Evolutionary conservation across 2,113 vertebrate genomes (phyloP), one percentile per base, ranked within the genome.

Genomic region (Semnornis frantzii): DNA sequence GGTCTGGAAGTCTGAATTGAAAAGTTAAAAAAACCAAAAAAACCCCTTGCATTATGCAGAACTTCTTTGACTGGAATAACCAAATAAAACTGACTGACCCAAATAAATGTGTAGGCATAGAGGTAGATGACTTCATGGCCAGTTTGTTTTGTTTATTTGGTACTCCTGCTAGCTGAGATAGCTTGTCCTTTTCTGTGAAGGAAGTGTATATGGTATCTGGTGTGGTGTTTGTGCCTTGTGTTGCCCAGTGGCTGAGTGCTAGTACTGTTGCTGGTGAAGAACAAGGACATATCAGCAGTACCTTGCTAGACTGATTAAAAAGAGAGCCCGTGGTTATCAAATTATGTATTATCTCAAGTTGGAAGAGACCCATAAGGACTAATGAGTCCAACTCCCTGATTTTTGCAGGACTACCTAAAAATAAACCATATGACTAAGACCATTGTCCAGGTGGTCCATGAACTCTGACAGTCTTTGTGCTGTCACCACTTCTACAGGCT

Each of bases 401-500:
- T 15, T 24, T 79, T 4, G 2, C 48, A 76, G 75, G 28, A 57
- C 33, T 60, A 14, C 39, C 25, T 58, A 64, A 78, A 76, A n/a
- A 12, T 50, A 37, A 89, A 50, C 5, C 8, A 6, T 62, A 18
- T 20, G 16, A 34, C 82, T 74, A 39, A 60, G 21, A 65, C 4
- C 12, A 8, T 58, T 5, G 1, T 70, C 19, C 39, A 89, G 30
- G 25, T 2, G 1, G 4, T 30, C 20, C 19, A 58, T 33, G 65
- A 87, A 58, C 30, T 93, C 60, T 66, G 46, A 63, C 33, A 65
- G 42, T 10, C 18, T 86, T 73, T 16, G 19, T 62, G 28, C 30
- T 0, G 0, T 39, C 15, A 44, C 60, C 24, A 5, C 21, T 42
- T 71, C 25, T 48, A 20, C 48, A 21, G 10, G 48, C 48, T 48